A percentile compares a stretch with the other conserved stretches of the same genome.
Conservation (phyloP, 2,113 vertebrate species). For the Apodemus speciosus region DNA sequence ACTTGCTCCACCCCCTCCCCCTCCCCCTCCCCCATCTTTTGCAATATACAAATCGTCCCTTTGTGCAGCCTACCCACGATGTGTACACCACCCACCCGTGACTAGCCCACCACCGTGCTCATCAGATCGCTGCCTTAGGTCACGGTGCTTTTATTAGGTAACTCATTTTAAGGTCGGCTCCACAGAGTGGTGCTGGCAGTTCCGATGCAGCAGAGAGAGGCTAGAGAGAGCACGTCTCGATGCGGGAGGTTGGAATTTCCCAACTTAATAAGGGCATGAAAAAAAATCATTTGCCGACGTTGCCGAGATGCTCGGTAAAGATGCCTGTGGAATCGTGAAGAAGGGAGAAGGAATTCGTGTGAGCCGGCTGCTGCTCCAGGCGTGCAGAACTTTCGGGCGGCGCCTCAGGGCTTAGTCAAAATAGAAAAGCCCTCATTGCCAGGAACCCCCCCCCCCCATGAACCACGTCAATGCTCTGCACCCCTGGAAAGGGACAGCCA, state of each 20-base stretch:
- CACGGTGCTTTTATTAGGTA: neutral
- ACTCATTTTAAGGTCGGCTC: neutral
- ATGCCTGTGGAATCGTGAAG: neutral
- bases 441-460: no score
- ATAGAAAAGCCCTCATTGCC: neutral
- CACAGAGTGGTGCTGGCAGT: neutral
- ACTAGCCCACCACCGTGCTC: no score
- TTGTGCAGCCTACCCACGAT: neutral
- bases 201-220: neutral
- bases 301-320: neutral
- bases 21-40: neutral
- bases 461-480: fast-evolving
- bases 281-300: neutral
- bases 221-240: neutral
- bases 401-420: neutral
- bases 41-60: neutral
- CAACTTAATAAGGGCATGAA: neutral
- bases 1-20: no score
- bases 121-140: neutral
- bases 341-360: neutral
- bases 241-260: neutral
- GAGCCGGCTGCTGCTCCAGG: neutral
- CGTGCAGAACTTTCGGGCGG: neutral
- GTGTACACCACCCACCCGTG: neutral
- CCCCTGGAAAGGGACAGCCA: neutral